Evolutionary conservation across 2,888 invertebrate species (phyloP).

Genomic region (Chymomyza fuscimana): DNA sequence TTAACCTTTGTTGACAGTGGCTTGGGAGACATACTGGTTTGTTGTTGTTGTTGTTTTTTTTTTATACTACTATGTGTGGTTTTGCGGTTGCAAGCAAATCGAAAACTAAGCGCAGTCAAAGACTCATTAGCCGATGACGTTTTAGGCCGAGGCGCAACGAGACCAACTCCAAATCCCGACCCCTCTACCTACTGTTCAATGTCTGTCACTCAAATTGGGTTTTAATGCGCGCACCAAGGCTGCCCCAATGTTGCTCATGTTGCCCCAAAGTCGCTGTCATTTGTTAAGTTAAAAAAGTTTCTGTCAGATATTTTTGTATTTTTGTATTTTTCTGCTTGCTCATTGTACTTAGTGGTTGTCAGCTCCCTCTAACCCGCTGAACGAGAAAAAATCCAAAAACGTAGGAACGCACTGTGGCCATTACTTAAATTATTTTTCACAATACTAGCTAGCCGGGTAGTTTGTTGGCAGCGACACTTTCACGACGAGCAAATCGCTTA

Average conservation of each 20-base stretch:
- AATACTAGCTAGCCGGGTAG: neutral
- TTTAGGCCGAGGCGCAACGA: conserved; percentile 28
- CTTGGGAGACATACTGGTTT: conserved; percentile 26
- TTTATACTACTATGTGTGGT: conserved; percentile 15
- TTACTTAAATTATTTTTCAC: conserved; percentile 8
- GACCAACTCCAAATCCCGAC: conserved; percentile 10
- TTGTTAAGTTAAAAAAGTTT: neutral
- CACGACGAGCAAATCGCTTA: conserved; percentile 8
- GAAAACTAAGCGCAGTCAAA: conserved; percentile 67
- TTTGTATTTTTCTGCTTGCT: conserved; percentile 7
- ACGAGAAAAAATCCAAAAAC: neutral
- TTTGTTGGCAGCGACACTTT: conserved; percentile 5
- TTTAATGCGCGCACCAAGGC: conserved; percentile 55
- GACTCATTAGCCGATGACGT: conserved; percentile 67
- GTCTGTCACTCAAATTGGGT: conserved; percentile 59
- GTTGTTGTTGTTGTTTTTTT: conserved; percentile 8
- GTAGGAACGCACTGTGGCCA: neutral
- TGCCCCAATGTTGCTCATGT: neutral
- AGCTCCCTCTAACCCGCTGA: neutral
- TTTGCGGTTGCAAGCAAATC: conserved; percentile 51
- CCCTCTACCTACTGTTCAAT: neutral
- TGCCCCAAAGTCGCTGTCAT: neutral
- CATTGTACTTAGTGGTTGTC: conserved; percentile 8
- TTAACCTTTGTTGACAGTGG: conserved; percentile 66
- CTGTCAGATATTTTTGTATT: conserved; percentile 4